Evolutionary conservation across 2,888 invertebrate species (phyloP).

Genomic region (Chironomus tentans): DNA sequence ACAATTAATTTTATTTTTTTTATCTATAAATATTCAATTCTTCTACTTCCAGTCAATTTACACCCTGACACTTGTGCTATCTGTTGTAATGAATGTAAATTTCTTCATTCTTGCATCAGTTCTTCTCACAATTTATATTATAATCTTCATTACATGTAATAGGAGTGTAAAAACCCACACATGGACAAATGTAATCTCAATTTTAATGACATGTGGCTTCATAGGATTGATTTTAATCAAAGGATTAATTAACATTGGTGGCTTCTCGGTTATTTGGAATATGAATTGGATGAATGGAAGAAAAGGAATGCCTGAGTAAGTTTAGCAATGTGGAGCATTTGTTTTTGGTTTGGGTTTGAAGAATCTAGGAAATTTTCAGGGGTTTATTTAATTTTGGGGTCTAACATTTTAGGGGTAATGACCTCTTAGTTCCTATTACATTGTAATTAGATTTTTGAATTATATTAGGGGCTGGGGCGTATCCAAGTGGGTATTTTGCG

Average conservation of each 20-base stretch:
- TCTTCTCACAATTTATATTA: background rate
- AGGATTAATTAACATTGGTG: background rate
- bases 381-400: no score
- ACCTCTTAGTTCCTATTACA: no score
- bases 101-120: background rate
- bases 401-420: no score
- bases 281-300: background rate
- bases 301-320: background rate
- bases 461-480: no score
- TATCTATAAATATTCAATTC: no score
- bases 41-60: no score
- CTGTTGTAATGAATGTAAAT: background rate
- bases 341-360: background rate
- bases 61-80: no score
- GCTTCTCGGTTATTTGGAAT: background rate
- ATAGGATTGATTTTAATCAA: background rate
- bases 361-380: no score
- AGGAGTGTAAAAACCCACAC: background rate
- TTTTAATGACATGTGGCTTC: background rate
- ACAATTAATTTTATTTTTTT: no score
- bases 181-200: background rate
- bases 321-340: background rate
- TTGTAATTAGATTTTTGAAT: no score
- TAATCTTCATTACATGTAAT: background rate
- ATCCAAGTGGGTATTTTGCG: no score